These are phyloP conservation scores for Trachurus trachurus DNA, from an alignment of 2,797 vertebrate species.

Conservation along the genomic window DNA sequence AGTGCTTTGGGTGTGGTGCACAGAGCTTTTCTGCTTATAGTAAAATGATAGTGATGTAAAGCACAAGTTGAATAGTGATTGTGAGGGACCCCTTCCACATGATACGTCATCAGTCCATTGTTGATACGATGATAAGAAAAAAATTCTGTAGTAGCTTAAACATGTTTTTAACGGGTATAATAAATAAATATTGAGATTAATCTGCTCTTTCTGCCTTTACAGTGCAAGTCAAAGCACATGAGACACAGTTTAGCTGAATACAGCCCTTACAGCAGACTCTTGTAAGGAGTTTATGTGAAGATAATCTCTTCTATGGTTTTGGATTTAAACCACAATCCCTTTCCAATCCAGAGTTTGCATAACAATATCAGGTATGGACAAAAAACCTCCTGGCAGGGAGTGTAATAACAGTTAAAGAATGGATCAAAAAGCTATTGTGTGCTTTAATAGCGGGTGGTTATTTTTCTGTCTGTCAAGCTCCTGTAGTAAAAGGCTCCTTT, in stretches of 20 bases:
- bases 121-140: not conserved
- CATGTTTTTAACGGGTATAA: not conserved
- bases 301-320: constrained; percentile 58
- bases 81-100: not conserved
- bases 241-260: constrained; percentile 19
- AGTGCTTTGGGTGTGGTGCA: too few species aligned
- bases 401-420: constrained; percentile 16
- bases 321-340: constrained; percentile 53
- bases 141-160: not conserved
- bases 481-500: constrained; percentile 17
- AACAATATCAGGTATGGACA: constrained; percentile 32
- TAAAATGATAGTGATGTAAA: not conserved
- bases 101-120: not conserved
- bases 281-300: constrained; percentile 40
- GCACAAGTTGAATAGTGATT: too few species aligned
- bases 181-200: constrained; percentile 1
- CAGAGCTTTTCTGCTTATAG: not conserved
- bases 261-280: constrained; percentile 27
- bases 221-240: constrained; percentile 30
- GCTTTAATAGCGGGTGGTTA: constrained; percentile 19
- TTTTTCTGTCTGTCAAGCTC: constrained; percentile 7
- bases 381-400: constrained; percentile 26
- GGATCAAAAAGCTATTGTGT: constrained; percentile 13
- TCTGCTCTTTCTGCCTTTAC: not conserved
- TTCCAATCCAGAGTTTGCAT: constrained; percentile 16